These are phyloP conservation scores for Ectemnius lituratus DNA, from an alignment of 2,888 invertebrate genomes.

Conservation along the genomic window DNA sequence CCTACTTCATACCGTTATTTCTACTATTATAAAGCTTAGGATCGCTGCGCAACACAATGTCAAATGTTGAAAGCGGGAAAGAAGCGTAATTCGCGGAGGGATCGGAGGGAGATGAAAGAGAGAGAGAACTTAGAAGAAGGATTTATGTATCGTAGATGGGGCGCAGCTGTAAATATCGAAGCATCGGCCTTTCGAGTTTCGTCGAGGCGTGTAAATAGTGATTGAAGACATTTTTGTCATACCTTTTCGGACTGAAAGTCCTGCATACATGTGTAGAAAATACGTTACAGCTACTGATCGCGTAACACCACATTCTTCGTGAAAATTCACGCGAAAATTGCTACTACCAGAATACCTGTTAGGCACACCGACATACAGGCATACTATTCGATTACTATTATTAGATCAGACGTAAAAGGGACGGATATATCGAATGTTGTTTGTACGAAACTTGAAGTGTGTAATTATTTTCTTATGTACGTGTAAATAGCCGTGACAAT, in stretches of 20 bases:
- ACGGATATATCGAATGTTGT: constrained; percentile 24
- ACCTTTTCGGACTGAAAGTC: constrained; percentile 36
- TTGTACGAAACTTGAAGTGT: constrained; percentile 44
- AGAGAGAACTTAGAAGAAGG: too few species aligned
- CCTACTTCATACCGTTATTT: constrained; percentile 43
- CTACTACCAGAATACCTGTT: constrained; percentile 18
- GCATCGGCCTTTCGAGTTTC: neutral
- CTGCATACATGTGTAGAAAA: constrained; percentile 32
- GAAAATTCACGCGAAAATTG: constrained; percentile 15
- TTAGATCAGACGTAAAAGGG: constrained; percentile 1
- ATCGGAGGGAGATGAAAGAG: constrained; percentile 3
- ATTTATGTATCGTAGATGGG: neutral
- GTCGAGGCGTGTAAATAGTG: constrained; percentile 38
- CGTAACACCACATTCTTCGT: constrained; percentile 49
- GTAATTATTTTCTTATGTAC: constrained; percentile 50
- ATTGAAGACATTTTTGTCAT: constrained; percentile 31
- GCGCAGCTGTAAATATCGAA: neutral
- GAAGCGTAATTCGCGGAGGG: constrained; percentile 16
- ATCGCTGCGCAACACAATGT: constrained; percentile 2
- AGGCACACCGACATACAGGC: constrained; percentile 22
- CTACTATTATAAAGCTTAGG: constrained; percentile 28
- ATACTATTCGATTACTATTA: constrained; percentile 6
- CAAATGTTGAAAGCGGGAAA: constrained; percentile 19
- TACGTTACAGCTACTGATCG: constrained; percentile 47
- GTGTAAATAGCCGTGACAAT: constrained; percentile 50